Base-by-base conservation (phyloP, 2,113 vertebrate species). In the Sitta europaea region DNA sequence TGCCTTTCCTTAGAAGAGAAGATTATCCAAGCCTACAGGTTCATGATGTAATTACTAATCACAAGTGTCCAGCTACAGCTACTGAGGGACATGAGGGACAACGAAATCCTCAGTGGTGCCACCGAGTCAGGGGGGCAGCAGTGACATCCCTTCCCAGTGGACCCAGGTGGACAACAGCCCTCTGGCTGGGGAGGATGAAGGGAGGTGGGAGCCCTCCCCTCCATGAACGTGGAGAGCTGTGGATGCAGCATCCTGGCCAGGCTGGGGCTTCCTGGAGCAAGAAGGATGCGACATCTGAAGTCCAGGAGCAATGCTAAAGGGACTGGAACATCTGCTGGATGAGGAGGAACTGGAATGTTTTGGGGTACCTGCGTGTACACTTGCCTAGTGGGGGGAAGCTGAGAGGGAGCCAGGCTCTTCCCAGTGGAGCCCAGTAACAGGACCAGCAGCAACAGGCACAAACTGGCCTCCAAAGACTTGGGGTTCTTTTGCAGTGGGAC, bases 341-440 rank as follows among this genome's bases (percentile, higher is more conserved):
- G 42, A 38, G 42, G 17, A 65, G 21, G 29, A 4, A 4, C 13
- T 18, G 86, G 27, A 16, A 5, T 24, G 11, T 9, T 42, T 35
- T 28, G 33, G 2, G 27, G 6, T 5, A 1, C 20, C 35, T 8
- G 0, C 3, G 28, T 40, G 31, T 4, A 0, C 0, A 5, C 1
- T 3, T 29, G 7, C 20, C 53, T 14, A 7, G 9, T 4, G 38
- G 63, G 29, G 47, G 31, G 53, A 28, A 12, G 33, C n/a, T n/a
- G 38, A 55, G 57, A 62, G 3, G 10, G 33, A 65, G 54, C 25
- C 27, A 4, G 25, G n/a, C 28, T 59, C 23, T 51, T 43, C 42
- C 57, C 66, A 31, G 22, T 3, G 40, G 7, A 54, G 22, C 19
- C 35, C 31, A 23, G 29, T 14, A 57, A 27, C 45, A 58, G 25